Evolutionary conservation across 2,888 invertebrate species (phyloP), one percentile per base, ranked within the genome.

Genomic region (Lasioglossum lativentre): DNA sequence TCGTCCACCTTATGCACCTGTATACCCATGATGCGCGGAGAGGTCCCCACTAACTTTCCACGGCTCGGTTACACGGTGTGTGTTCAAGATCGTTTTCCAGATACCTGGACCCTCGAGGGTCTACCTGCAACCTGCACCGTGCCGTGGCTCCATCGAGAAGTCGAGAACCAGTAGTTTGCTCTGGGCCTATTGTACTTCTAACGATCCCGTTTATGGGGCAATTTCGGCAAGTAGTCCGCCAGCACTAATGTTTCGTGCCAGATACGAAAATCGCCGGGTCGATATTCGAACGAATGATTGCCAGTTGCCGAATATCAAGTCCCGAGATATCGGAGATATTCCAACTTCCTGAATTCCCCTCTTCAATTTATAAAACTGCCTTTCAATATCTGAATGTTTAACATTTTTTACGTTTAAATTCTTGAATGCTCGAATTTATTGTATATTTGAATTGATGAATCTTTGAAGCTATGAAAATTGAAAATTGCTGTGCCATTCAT

Each of bases 91-190:
- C 82, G 72, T 87, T 91, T 86, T 89, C 75, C 78, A 76, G 87
- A 83, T 90, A 90, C 86, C 87, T 90, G 91, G 80, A 75, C 79
- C 68, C 82, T 87, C 83, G 85, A 79, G 73, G 66, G 47, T 52
- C 80, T 90, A 90, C 90, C 90, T 90, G 90, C 75, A 74, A 82
- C 80, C 82, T 78, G 82, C 76, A 71, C 75, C 68, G 68, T 27
- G 63, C 75, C 56, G 73, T 66, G 56, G 74, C 56, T 76, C 71
- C 78, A 59, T 77, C 84, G 81, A 85, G 76, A 78, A 88, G 84
- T 83, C 90, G 87, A 72, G 56, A 81, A 82, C 79, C 82, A 78
- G 77, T 75, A 80, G 80, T 83, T 82, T 74, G 71, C 72, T 34
- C 76, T 40, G 66, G 27, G 73, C 34, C 80, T 82, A 80, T 90